Conservation (phyloP, 1,140 invertebrate genomes). For the Pseudomyrmex cubaensis region DNA sequence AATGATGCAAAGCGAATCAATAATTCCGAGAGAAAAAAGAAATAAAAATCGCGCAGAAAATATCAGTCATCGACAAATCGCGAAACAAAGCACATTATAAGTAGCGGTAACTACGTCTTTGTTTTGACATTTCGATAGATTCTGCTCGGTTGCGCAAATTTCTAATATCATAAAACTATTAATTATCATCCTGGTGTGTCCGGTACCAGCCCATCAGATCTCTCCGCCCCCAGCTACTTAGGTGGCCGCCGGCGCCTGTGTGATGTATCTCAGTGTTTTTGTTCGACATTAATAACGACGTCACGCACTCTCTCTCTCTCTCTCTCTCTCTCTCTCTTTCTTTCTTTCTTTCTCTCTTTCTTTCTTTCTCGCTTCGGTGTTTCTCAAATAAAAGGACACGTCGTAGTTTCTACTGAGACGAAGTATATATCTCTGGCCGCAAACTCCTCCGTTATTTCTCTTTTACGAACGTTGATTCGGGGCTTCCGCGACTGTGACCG, state of each 20-base stretch:
- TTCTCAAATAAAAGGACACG: slow-evolving; percentile 53
- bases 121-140: slow-evolving; percentile 69
- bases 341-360: slow-evolving; percentile 9
- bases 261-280: slow-evolving; percentile 82
- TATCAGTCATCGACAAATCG: slow-evolving; percentile 53
- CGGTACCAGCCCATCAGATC: slow-evolving; percentile 75
- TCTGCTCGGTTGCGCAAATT: slow-evolving; percentile 78
- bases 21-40: slow-evolving; percentile 17
- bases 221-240: slow-evolving; percentile 78
- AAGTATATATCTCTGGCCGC: neutral
- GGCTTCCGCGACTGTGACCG: slow-evolving; percentile 13
- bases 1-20: slow-evolving; percentile 27
- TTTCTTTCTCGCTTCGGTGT: slow-evolving; percentile 33
- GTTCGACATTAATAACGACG: slow-evolving; percentile 82
- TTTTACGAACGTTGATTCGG: neutral
- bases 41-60: slow-evolving; percentile 46
- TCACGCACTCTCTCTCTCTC: slow-evolving; percentile 47
- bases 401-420: neutral
- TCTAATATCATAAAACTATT: slow-evolving; percentile 84
- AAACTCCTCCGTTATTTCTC: neutral
- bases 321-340: neutral
- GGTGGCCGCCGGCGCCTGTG: slow-evolving; percentile 81
- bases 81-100: slow-evolving; percentile 37
- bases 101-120: slow-evolving; percentile 49
- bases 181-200: slow-evolving; percentile 79